Evolutionary conservation across 2,888 invertebrate species (phyloP).

Genomic region (Cyaniris semiargus): DNA sequence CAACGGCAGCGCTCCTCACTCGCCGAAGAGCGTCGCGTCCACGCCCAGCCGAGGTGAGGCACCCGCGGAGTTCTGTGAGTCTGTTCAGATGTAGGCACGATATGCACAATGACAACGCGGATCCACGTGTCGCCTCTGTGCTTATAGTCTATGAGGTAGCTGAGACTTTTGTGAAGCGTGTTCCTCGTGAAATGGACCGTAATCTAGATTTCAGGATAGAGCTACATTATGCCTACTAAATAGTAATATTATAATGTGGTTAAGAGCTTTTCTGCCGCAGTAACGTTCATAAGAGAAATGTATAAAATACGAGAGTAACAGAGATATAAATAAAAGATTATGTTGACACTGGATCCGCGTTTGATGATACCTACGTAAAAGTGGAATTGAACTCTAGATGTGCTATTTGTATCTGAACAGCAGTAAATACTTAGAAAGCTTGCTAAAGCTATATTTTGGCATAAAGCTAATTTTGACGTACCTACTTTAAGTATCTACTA

Average conservation of each 20-base stretch:
- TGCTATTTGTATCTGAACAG: constrained; percentile 15
- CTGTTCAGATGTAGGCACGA: constrained; percentile 67
- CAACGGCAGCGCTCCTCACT: constrained; percentile 63
- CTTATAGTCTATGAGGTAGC: neutral
- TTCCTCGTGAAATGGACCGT: neutral
- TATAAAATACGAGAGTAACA: neutral
- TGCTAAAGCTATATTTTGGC: neutral
- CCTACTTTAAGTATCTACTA: neutral
- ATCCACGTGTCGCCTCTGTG: neutral
- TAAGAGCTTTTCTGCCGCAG: too few relatives aligned
- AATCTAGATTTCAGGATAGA: neutral
- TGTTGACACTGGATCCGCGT: constrained; percentile 13
- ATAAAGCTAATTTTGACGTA: neutral
- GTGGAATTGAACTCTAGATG: neutral
- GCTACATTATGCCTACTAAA: neutral
- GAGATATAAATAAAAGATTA: too few relatives aligned
- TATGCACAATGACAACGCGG: constrained; percentile 49
- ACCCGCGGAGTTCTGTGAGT: constrained; percentile 73
- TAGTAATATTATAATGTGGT: too few relatives aligned
- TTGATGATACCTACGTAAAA: neutral
- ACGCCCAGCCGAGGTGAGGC: constrained; percentile 79
- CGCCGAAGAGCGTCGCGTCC: constrained; percentile 67
- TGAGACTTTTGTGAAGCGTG: too few relatives aligned
- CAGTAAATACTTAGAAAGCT: neutral
- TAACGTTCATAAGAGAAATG: neutral